Evolutionary conservation across 2,888 invertebrate genomes (phyloP).

Genomic region (Seira musarum): DNA sequence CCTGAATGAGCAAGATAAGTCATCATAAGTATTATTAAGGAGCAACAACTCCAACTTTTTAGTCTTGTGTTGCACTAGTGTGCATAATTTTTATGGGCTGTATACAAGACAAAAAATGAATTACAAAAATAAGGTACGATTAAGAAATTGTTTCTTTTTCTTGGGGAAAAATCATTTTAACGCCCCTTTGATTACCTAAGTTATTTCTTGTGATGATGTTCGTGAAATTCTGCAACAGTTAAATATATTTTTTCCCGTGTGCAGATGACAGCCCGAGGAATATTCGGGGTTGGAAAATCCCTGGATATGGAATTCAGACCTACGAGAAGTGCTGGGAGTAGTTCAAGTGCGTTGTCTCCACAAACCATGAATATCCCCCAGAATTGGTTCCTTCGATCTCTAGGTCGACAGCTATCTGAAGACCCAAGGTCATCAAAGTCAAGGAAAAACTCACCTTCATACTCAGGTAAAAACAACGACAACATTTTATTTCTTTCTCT

Average conservation of each 20-base stretch:
- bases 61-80: no score
- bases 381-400: conserved; percentile 62
- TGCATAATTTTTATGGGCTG: not conserved
- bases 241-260: no score
- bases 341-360: conserved; percentile 53
- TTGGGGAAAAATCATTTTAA: no score
- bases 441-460: conserved; percentile 63
- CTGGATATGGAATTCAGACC: conserved; percentile 50
- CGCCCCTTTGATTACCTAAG: no score
- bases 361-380: conserved; percentile 62
- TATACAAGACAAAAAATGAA: not conserved
- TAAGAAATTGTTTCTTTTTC: no score
- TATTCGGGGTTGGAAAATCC: conserved; percentile 50
- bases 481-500: no score
- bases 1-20: no score
- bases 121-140: no score
- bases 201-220: no score
- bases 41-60: not conserved
- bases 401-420: conserved; percentile 64
- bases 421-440: conserved; percentile 55
- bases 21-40: not conserved
- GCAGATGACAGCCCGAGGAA: conserved; percentile 42
- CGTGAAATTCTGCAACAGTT: no score
- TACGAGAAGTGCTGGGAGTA: conserved; percentile 59
- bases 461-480: conserved; percentile 45